Evolutionary conservation across 2,113 vertebrate species (phyloP).

Genomic region (Ammodytes marinus): DNA sequence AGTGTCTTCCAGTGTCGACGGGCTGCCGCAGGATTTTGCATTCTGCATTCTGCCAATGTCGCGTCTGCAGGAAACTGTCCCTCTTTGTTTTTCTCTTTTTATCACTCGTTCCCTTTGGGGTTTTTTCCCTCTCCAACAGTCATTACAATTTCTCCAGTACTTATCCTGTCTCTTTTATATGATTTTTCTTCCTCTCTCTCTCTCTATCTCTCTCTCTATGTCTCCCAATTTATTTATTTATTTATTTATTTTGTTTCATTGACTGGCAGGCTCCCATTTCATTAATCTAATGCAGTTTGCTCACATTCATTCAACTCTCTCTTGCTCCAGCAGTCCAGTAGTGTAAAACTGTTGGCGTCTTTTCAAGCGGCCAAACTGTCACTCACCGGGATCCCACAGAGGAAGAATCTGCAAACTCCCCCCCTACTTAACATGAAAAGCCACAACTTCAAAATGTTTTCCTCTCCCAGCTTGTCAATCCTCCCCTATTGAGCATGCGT

Average conservation of each 20-base stretch:
- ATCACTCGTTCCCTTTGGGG: slow-evolving; percentile 8
- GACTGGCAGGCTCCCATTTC: slow-evolving; percentile 62
- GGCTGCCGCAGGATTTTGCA: slow-evolving; percentile 70
- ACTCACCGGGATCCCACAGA: slow-evolving; percentile 49
- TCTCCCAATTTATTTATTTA: slow-evolving; percentile 24
- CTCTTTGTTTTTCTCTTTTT: slow-evolving; percentile 67
- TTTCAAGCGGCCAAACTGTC: slow-evolving; percentile 57
- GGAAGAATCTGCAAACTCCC: slow-evolving; percentile 39
- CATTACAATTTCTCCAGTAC: slow-evolving; percentile 56
- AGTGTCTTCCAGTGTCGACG: slow-evolving; percentile 55
- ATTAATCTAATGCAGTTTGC: slow-evolving; percentile 74
- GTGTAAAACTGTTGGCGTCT: slow-evolving; percentile 50
- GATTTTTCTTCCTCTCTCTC: not conserved
- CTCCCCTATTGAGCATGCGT: not conserved
- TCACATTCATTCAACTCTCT: slow-evolving; percentile 51
- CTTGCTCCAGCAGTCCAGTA: slow-evolving; percentile 59
- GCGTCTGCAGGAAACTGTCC: slow-evolving; percentile 66
- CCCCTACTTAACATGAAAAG: slow-evolving; percentile 38
- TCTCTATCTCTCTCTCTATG: slow-evolving; percentile 13
- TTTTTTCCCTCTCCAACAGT: slow-evolving; percentile 31
- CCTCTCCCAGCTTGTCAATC: not conserved
- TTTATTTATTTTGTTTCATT: slow-evolving; percentile 62
- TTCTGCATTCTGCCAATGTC: slow-evolving; percentile 70
- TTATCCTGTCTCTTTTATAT: slow-evolving; percentile 50
- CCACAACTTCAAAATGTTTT: slow-evolving; percentile 26